Conservation (phyloP, 2,888 invertebrate genomes). For the Calliopum simillimum region DNA sequence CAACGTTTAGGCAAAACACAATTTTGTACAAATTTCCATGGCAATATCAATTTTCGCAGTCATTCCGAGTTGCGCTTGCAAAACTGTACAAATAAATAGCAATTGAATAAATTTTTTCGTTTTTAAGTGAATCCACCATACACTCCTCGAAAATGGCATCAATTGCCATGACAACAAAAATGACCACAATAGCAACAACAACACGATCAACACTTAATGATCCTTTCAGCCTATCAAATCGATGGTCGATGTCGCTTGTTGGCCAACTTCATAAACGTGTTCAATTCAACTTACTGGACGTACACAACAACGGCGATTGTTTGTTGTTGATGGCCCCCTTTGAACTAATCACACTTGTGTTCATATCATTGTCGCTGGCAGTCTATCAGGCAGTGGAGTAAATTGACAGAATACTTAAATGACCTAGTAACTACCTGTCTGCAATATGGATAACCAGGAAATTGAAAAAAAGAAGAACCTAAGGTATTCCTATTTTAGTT, state of each 20-base stretch:
- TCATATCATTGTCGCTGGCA: background rate
- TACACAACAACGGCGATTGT: background rate
- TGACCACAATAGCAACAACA: constrained; percentile 9
- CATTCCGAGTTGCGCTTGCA: background rate
- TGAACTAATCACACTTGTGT: constrained; percentile 29
- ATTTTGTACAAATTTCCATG: constrained; percentile 9
- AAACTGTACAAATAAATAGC: constrained; percentile 15
- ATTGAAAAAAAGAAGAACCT: no score
- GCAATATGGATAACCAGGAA: no score
- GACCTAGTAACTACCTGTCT: no score
- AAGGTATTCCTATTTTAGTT: no score
- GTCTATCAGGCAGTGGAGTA: background rate
- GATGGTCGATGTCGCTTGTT: constrained; percentile 17
- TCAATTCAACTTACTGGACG: background rate
- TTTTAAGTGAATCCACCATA: background rate
- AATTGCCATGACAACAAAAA: constrained; percentile 1
- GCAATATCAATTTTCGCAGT: constrained; percentile 17
- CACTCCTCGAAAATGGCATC: background rate
- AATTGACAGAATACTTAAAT: no score
- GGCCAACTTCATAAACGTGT: constrained; percentile 34
- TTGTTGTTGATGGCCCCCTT: constrained; percentile 18
- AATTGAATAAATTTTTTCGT: constrained; percentile 19
- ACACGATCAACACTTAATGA: constrained; percentile 30
- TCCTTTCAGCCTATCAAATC: constrained; percentile 8
- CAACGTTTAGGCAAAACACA: no score